Evolutionary conservation across 2,888 invertebrate genomes (phyloP), one percentile per base, ranked within the genome.

Genomic region (Drosophila anomelani): DNA sequence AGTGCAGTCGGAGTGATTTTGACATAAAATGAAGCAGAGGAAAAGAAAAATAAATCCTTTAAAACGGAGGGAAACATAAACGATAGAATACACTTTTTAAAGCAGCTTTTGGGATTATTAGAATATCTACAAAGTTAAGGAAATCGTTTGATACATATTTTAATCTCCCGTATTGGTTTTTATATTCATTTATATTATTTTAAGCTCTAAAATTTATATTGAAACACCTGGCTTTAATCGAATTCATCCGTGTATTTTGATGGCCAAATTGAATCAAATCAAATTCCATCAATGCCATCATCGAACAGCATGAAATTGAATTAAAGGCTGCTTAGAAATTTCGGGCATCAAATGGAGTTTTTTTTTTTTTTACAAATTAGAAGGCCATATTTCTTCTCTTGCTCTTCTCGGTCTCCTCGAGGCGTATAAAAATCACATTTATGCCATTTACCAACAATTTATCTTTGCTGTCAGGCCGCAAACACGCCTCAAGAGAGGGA

Each of bases 371-470:
- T 55, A 66, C 72, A 79, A 79, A 85, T 79, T 71, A 78, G 73
- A 64, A 44, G 39, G 36, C 34, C 41, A 69, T 56, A 57, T 57
- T 49, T 49, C 57, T 36, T 29, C 46, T 5, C 26, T 15, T 9
- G 5, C 13, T 13, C 47, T 47, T 10, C 47, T 46, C 54, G 44
- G 46, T 20, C 32, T 41, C 47, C 41, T 43, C 20, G 36, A 66
- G 73, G 61, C 75, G 80, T 77, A 85, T 87, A 85, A 85, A 85
- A 89, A 85, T 87, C 85, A 88, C 85, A 85, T 85, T 85, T 85
- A 85, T 89, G 85, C 89, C 80, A 82, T 85, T 85, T 89, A 88
- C 85, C 76, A 81, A 82, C 88, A 78, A 85, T 85, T 85, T 85
- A 89, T 85, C 85, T 85, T 76, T 77, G 89, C 85, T 85, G 85